Evolutionary conservation across 2,797 vertebrate genomes (phyloP).

Genomic region (Brachyalestes nurse): DNA sequence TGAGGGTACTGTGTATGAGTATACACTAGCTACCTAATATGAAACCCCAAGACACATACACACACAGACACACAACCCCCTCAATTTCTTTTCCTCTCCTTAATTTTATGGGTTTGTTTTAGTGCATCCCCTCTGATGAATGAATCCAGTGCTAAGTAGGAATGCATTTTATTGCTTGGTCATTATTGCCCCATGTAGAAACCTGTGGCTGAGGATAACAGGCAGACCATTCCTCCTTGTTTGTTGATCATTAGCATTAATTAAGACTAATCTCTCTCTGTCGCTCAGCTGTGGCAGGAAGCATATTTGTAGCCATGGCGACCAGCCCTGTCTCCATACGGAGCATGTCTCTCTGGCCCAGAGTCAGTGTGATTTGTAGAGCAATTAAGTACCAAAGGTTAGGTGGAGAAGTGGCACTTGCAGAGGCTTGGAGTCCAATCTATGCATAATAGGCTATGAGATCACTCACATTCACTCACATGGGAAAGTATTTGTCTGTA

Average conservation of each 20-base stretch:
- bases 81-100: slow-evolving; percentile 23
- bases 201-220: slow-evolving; percentile 53
- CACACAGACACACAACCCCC: too few species aligned
- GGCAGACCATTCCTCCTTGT: slow-evolving; percentile 52
- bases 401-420: slow-evolving; percentile 62
- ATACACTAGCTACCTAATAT: slow-evolving; percentile 7
- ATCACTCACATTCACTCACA: not conserved
- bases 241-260: slow-evolving; percentile 60
- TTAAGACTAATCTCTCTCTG: slow-evolving; percentile 64
- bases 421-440: slow-evolving; percentile 33
- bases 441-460: not conserved
- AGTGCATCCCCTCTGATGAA: slow-evolving; percentile 42
- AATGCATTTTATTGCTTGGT: slow-evolving; percentile 38
- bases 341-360: slow-evolving; percentile 46
- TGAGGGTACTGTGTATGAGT: slow-evolving; percentile 29
- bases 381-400: slow-evolving; percentile 66
- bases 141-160: slow-evolving; percentile 25
- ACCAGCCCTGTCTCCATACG: slow-evolving; percentile 54
- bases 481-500: not conserved
- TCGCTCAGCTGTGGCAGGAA: slow-evolving; percentile 56
- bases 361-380: slow-evolving; percentile 70
- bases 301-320: slow-evolving; percentile 70
- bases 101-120: slow-evolving; percentile 40
- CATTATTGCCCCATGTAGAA: slow-evolving; percentile 44
- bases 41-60: too few species aligned